Conservation (phyloP, 2,797 vertebrate genomes). For the Acanthurus leucopareius region DNA sequence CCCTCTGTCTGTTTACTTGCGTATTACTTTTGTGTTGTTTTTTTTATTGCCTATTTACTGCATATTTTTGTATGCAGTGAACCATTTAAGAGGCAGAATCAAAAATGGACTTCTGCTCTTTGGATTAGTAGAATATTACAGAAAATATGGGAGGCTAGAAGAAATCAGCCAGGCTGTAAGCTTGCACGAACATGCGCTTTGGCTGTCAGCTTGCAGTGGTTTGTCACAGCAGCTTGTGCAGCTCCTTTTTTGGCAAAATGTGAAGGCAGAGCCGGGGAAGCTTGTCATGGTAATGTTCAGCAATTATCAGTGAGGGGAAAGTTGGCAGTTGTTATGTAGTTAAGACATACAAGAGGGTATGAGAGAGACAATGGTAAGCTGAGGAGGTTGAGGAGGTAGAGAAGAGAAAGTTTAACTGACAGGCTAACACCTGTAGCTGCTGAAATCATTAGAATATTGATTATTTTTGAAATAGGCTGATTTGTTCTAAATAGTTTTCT, state of each 20-base stretch:
- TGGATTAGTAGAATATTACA: not conserved
- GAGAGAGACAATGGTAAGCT: constrained; percentile 6
- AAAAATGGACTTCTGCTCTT: not conserved
- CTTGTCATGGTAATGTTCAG: constrained; percentile 55
- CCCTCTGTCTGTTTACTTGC: constrained; percentile 31
- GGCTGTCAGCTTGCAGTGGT: constrained; percentile 33
- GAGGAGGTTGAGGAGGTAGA: not conserved
- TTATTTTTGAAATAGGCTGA: not conserved
- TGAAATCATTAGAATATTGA: not conserved
- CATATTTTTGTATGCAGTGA: not conserved
- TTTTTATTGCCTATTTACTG: not conserved
- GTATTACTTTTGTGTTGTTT: not conserved
- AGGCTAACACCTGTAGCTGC: not conserved
- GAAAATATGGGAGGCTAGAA: not conserved
- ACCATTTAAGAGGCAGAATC: not conserved
- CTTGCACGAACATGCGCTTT: constrained; percentile 11
- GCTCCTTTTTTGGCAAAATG: constrained; percentile 77
- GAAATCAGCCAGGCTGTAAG: not conserved
- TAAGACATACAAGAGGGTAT: constrained; percentile 17
- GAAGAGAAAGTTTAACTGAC: not conserved
- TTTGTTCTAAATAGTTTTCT: not conserved
- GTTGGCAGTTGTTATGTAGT: constrained; percentile 54
- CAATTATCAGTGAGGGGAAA: constrained; percentile 56
- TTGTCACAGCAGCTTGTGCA: constrained; percentile 55
- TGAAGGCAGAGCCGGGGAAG: constrained; percentile 41